Evolutionary conservation across 2,113 vertebrate species (phyloP), one percentile per base, ranked within the genome.

Genomic region (Melanerpes aurifrons): DNA sequence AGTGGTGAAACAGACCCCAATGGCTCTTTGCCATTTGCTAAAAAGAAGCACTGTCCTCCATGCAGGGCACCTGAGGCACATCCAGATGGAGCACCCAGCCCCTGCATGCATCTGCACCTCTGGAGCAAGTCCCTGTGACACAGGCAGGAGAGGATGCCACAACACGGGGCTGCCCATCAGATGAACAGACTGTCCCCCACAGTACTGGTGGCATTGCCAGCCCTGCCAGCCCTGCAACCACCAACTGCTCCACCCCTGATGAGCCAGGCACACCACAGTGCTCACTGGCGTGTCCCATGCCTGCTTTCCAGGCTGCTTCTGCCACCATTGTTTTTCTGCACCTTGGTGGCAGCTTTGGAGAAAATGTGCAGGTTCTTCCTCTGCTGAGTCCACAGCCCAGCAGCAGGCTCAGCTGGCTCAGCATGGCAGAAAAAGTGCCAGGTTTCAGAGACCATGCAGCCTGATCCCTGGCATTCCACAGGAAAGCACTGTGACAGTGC

Each of bases 121-220:
- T 43, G 68, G 20, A 32, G 32, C 1, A 7, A 32, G 12, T 35
- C 35, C 22, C 0, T 3, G 16, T 28, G 45, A 59, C 74, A 57
- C 2, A 1, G 31, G 40, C 54, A 35, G 40, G 66, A 88, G 37
- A 9, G 20, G 24, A 2, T 35, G 47, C 35, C 58, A 28, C 0
- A 0, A 13, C 58, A 12, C 0, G 1, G 45, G 40, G 47, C 56
- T 86, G 72, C 7, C 53, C 58, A 1, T 0, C 1, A 4, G 16
- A 15, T 4, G n/a, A 63, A 61, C 53, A 32, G 70, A 15, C 48
- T 2, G 15, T 50, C 32, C 25, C 47, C 45, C 1, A 0, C 0
- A 29, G 35, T 32, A 32, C 10, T 4, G 1, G 2, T 6, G 1
- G 2, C 2, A 5, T 2, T 32, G 20, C 20, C 63, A 40, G 50